A percentile compares a stretch with the other conserved stretches of the same genome.
phyloP scores from a whole-genome alignment of 1,140 invertebrate species.

The Parasteatoda tepidariorum region DNA sequence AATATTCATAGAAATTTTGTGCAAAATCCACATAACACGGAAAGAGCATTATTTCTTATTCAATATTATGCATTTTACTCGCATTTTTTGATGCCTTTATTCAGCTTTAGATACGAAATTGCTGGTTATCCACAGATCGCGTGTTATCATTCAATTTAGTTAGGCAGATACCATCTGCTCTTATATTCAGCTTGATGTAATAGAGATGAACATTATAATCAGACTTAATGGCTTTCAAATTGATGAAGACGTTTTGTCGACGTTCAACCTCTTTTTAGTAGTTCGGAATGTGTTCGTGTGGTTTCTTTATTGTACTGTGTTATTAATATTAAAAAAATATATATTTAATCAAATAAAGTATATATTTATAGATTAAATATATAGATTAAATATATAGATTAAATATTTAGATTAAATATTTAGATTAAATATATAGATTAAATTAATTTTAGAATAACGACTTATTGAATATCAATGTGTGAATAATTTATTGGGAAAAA shows the following conservation, averaged over 20 bases:
- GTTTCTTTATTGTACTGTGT: not conserved
- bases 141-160: constrained; percentile 34
- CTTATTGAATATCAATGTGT: too few species aligned
- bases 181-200: not conserved
- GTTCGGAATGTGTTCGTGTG: not conserved
- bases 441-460: too few species aligned
- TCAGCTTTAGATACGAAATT: constrained; percentile 10
- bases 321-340: too few species aligned
- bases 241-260: constrained; percentile 27
- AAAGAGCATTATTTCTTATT: too few species aligned
- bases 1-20: too few species aligned
- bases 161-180: not conserved
- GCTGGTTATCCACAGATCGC: constrained; percentile 3
- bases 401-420: too few species aligned
- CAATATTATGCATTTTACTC: not conserved
- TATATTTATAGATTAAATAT: too few species aligned
- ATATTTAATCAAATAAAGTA: too few species aligned
- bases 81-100: not conserved
- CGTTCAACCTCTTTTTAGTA: not conserved
- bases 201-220: constrained; percentile 49
- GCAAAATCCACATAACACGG: too few species aligned
- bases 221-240: not conserved
- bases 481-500: too few species aligned
- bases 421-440: too few species aligned
- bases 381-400: too few species aligned